Base-by-base conservation (phyloP, 2,797 vertebrate species). In the Xyrichtys novacula region DNA sequence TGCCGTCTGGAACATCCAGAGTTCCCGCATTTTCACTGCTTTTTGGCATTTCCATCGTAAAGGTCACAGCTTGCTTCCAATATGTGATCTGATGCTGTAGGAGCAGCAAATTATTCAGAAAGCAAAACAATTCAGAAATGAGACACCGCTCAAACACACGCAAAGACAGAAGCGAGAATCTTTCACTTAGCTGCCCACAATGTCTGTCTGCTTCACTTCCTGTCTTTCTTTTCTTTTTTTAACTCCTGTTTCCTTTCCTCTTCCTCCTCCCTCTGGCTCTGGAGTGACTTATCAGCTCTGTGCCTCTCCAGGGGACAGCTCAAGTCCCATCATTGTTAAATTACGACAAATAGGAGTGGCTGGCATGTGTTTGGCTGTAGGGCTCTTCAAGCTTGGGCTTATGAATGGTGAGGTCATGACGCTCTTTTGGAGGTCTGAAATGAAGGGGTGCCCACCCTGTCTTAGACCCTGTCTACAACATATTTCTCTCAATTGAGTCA, bases 31-130 rank as follows among this genome's bases (percentile, higher is more conserved):
- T 87, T 85, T 75, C 31, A 19, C 74, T 52, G 1, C 50, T 53
- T 85, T 83, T 78, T 85, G 85, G 46, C 79, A 87, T 85, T 88
- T 90, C 74, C 50, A 63, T 83, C 74, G 76, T 76, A 86, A 88
- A 90, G 85, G 86, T 87, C 85, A 84, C 64, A 74, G 36, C 74
- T 83, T 81, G 72, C 63, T 66, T 75, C 57, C 60, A 80, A 65
- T 64, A 75, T 82, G 71, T 58, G 46, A 80, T 81, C 54, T 53
- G 59, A 78, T 76, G 34, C 38, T 57, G 53, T 50, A 60, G 63
- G 14, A 71, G 76, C 19, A 29, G 69, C 36, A 76, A 65, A 67
- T 85, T 65, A 74, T 78, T 87, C 47, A 49, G 44, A 62, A 42
- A 49, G 55, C 59, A 67, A 78, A 83, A 84, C 64, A 67, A 65